Conservation (phyloP, 2,113 vertebrate genomes). For the Indicator maculatus region DNA sequence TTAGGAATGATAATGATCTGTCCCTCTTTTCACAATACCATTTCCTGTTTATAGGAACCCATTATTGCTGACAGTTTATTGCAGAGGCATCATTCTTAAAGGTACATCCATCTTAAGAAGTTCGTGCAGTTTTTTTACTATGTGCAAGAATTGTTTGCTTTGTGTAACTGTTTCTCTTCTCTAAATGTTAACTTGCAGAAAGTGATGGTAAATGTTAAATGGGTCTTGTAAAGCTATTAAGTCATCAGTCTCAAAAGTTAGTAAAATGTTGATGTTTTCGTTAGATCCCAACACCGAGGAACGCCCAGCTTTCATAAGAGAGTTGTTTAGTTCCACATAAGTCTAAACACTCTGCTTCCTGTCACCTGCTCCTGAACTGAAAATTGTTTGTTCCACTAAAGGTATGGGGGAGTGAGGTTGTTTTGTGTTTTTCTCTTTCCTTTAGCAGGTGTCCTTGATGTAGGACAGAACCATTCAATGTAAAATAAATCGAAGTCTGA, state of each 20-base stretch:
- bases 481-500: constrained; percentile 76
- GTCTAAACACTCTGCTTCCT: constrained; percentile 67
- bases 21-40: neutral
- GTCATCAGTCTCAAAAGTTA: constrained; percentile 65
- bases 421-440: neutral
- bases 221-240: constrained; percentile 72
- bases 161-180: constrained; percentile 24
- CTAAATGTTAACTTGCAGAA: constrained; percentile 60
- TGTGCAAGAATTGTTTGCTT: constrained; percentile 21
- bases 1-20: neutral
- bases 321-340: constrained; percentile 67
- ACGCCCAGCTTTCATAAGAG: constrained; percentile 71
- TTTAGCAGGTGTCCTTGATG: constrained; percentile 74
- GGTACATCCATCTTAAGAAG: neutral
- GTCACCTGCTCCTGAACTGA: constrained; percentile 75
- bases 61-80: neutral
- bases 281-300: constrained; percentile 63
- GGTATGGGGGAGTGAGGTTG: neutral
- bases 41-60: constrained; percentile 10
- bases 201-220: constrained; percentile 71
- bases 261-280: constrained; percentile 70
- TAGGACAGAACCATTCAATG: constrained; percentile 72
- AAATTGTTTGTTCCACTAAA: constrained; percentile 76
- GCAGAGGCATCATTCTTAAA: constrained; percentile 20
- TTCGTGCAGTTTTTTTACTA: neutral